phyloP scores from a whole-genome alignment of 1,140 invertebrate genomes.

The Luehdorfia chinensis region DNA sequence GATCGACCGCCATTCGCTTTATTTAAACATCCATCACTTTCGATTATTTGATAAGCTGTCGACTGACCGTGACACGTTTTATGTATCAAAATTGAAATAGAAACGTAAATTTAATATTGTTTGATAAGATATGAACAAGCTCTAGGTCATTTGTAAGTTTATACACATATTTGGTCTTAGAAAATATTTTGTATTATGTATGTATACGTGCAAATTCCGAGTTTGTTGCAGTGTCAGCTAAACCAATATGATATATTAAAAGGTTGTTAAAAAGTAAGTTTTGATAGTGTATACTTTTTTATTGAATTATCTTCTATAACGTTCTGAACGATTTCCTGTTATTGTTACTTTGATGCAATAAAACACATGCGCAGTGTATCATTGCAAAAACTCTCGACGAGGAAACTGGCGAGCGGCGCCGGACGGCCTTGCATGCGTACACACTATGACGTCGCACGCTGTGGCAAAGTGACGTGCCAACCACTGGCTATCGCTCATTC shows the following conservation, averaged over 20 bases:
- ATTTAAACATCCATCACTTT: not conserved
- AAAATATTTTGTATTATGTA: no score
- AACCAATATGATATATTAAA: no score
- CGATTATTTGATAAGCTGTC: conserved; percentile 5
- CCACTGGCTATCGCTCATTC: conserved; percentile 23
- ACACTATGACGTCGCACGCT: conserved; percentile 42
- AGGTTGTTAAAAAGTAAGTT: no score
- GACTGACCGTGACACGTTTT: conserved; percentile 15
- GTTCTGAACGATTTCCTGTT: not conserved
- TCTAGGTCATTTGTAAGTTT: conserved; percentile 13
- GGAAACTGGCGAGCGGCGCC: conserved; percentile 24
- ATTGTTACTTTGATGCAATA: not conserved
- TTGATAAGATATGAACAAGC: conserved; percentile 9
- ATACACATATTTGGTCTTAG: no score
- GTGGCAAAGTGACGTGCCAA: conserved; percentile 47
- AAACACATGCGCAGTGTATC: no score
- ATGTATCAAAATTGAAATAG: conserved; percentile 4
- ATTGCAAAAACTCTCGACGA: conserved; percentile 31
- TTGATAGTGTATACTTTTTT: no score
- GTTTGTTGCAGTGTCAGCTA: no score
- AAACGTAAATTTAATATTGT: conserved; percentile 10
- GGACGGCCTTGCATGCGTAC: conserved; percentile 52
- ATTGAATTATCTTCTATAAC: no score
- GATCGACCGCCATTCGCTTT: not conserved
- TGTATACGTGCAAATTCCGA: no score